Percentiles rank a stretch among this genome's conserved stretches.
Conservation (phyloP, 2,113 vertebrate genomes). For the Egretta garzetta region DNA sequence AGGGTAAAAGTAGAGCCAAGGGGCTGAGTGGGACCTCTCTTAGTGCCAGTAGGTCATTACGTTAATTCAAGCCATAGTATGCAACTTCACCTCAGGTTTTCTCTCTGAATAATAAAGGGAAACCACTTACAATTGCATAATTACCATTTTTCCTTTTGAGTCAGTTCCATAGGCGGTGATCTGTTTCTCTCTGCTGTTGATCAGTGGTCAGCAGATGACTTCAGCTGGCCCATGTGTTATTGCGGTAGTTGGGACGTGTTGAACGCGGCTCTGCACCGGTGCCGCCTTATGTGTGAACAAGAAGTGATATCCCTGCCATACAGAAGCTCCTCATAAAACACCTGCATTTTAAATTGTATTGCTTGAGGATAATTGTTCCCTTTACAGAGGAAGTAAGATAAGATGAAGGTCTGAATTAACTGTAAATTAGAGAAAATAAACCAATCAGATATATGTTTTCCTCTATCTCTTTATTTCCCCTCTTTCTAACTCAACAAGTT, state of each 20-base stretch:
- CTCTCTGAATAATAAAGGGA: background rate
- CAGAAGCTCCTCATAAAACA: background rate
- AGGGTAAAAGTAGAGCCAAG: background rate
- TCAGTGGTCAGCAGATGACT: background rate
- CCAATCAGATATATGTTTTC: background rate
- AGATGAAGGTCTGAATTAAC: background rate
- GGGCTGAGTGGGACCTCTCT: background rate
- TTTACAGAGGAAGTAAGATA: background rate
- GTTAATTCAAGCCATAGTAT: background rate
- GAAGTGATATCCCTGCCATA: background rate
- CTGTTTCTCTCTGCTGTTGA: background rate
- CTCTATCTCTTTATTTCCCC: background rate
- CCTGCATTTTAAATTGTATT: background rate
- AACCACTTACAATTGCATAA: background rate
- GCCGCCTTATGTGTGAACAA: background rate
- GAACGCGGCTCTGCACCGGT: background rate
- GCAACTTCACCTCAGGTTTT: background rate
- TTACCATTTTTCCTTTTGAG: background rate
- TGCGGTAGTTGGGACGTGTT: background rate
- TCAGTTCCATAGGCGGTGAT: background rate
- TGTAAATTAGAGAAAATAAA: background rate
- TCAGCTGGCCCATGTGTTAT: background rate
- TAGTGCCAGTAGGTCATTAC: background rate
- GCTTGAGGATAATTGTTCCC: background rate
- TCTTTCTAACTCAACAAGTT: background rate